Evolutionary conservation across 1,140 invertebrate species (phyloP).

Genomic region (Lordiphosa stackelbergi): DNA sequence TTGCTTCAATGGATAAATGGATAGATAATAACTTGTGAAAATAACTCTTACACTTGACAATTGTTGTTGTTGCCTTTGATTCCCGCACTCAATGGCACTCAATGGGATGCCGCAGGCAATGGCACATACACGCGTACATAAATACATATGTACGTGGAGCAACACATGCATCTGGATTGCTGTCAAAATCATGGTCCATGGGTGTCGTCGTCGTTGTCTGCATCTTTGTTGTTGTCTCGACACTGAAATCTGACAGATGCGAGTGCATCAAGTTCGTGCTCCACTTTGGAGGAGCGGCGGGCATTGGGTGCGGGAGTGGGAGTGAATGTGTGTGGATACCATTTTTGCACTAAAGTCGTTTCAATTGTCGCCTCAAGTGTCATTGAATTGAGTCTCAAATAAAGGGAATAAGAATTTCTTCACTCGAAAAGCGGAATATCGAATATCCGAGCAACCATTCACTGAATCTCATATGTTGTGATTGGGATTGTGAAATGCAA

Average conservation of each 20-base stretch:
- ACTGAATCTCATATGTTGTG: not conserved
- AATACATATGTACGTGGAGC: not conserved
- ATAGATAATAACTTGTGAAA: conserved; percentile 75
- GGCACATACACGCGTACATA: conserved; percentile 10
- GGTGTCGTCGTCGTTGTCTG: conserved; percentile 28
- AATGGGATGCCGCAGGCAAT: conserved; percentile 17
- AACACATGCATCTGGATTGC: conserved; percentile 12
- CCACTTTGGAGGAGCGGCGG: not conserved
- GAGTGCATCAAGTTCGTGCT: conserved; percentile 61
- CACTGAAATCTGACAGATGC: conserved; percentile 71
- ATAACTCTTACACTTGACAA: conserved; percentile 68
- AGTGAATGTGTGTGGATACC: conserved; percentile 23
- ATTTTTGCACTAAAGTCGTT: conserved; percentile 57
- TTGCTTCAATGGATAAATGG: conserved; percentile 69
- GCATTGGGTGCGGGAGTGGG: not conserved
- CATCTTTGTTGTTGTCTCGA: conserved; percentile 29
- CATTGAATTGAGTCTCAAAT: conserved; percentile 21
- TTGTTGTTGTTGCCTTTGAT: conserved; percentile 26
- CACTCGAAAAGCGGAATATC: not conserved
- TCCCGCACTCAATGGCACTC: conserved; percentile 30
- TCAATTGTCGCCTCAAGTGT: conserved; percentile 62
- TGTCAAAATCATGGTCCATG: conserved; percentile 64
- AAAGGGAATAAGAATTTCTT: conserved; percentile 1
- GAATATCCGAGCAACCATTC: not conserved
- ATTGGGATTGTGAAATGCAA: conserved; percentile 10